Evolutionary conservation across 2,113 vertebrate genomes (phyloP).

Genomic region (Bujurquina vittata): DNA sequence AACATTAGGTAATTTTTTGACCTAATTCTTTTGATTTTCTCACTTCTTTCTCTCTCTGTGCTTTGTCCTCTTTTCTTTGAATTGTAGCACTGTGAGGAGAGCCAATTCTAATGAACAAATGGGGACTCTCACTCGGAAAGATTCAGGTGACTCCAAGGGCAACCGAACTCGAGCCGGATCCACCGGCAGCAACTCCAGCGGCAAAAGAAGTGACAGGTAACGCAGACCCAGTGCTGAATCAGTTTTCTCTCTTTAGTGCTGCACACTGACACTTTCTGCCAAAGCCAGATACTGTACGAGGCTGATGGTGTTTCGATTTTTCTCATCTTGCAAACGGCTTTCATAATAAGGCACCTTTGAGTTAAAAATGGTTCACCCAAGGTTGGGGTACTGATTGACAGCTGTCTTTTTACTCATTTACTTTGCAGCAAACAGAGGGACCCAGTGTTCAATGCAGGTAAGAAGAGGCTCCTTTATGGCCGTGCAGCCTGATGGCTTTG

Average conservation of each 20-base stretch:
- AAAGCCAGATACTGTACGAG: background rate
- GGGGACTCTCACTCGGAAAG: slow-evolving; percentile 87
- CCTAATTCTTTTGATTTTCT: background rate
- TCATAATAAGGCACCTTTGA: background rate
- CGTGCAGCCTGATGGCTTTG: slow-evolving; percentile 1
- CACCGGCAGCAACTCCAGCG: slow-evolving; percentile 92
- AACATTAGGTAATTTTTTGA: slow-evolving; percentile 32
- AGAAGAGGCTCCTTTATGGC: slow-evolving; percentile 59
- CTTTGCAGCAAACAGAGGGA: slow-evolving; percentile 95
- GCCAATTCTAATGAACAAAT: slow-evolving; percentile 93
- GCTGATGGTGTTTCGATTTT: background rate
- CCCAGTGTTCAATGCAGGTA: slow-evolving; percentile 96
- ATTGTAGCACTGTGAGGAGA: slow-evolving; percentile 89
- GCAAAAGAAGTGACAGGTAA: slow-evolving; percentile 96
- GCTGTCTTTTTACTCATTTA: slow-evolving; percentile 64
- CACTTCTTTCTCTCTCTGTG: background rate
- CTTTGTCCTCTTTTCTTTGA: slow-evolving; percentile 5
- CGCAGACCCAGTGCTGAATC: background rate
- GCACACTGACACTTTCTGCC: background rate
- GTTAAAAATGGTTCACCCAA: slow-evolving; percentile 13
- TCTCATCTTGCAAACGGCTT: background rate
- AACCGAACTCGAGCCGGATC: slow-evolving; percentile 92
- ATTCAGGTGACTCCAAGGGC: slow-evolving; percentile 90
- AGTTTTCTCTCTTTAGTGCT: background rate
- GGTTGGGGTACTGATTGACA: slow-evolving; percentile 50